Base-by-base conservation (phyloP, 64 coral and sea anemone species). In the Montipora cactus region DNA sequence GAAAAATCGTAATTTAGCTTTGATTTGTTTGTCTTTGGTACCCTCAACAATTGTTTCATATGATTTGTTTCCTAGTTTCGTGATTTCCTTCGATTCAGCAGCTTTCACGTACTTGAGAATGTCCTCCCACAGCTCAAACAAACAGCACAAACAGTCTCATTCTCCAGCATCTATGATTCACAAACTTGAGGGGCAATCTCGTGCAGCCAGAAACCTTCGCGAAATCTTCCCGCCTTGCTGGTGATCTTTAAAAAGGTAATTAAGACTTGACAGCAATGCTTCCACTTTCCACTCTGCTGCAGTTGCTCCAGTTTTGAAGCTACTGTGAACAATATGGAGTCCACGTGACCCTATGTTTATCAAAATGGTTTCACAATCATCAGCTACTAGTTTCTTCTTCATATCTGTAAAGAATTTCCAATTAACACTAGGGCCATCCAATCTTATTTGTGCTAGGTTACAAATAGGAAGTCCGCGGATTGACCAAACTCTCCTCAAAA, bases 261-360 rank as follows among this genome's bases (percentile, higher is more conserved):
- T 90, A 59, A 87, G 80, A 46, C 88, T 90, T 47, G 88, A 89
- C 68, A 95, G 59, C 14, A 95, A 59, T 61, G 93, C 51, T 49
- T 78, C 70, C 48, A 95, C 53, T 57, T 57, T 57, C 2, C 53
- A 57, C 53, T 57, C 53, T 57, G 4, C 53, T 57, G 53, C 53
- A 83, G 79, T 84, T 76, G 80, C 88, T 84, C 93, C 87, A 82
- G 87, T 71, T 77, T 90, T 95, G 70, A 95, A 95, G 57, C 93
- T 85, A 78, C 83, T 94, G 57, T 89, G 64, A 51, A 94, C 76
- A 75, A 94, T 52, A 83, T 94, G 77, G 59, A 94, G 87, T n/a
- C 92, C 92, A 89, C 86, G 89, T 49, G 78, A 94, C 53, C 0
- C 53, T 57, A 57, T 57, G 53, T 4, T 57, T 1, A 57, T 8